Percentiles rank a stretch among this genome's conserved stretches.
These are phyloP conservation scores for Caenorhabditis doughertyi DNA, from an alignment of 2,888 invertebrate genomes.

Conservation along the genomic window DNA sequence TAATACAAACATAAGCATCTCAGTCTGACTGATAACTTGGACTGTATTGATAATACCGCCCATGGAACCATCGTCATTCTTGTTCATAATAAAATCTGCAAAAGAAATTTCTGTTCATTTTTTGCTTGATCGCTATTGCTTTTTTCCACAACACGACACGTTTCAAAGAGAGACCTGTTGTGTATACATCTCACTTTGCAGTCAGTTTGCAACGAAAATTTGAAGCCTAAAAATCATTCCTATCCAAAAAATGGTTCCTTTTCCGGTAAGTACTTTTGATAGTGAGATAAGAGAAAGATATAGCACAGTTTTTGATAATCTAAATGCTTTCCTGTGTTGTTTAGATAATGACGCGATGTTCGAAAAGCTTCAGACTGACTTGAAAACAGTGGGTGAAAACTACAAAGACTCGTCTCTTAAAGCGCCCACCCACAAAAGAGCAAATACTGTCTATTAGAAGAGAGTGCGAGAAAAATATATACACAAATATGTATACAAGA, in stretches of 20 bases:
- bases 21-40: constrained; percentile 18
- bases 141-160: constrained; percentile 22
- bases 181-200: constrained; percentile 35
- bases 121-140: constrained; percentile 3
- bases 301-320: too few species aligned
- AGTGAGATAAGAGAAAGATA: too few species aligned
- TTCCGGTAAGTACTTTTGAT: constrained; percentile 32
- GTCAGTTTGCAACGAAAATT: constrained; percentile 21
- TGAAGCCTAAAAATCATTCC: not conserved
- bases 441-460: constrained; percentile 19
- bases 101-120: constrained; percentile 8
- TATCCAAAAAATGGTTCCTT: constrained; percentile 28
- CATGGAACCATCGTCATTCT: constrained; percentile 15
- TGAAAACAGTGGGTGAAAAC: constrained; percentile 4
- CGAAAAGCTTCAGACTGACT: not conserved
- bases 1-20: constrained; percentile 22
- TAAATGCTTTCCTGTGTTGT: too few species aligned
- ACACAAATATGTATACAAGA: constrained; percentile 59
- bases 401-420: constrained; percentile 54
- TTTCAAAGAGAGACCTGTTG: constrained; percentile 25
- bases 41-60: constrained; percentile 2
- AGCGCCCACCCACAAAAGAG: constrained; percentile 47
- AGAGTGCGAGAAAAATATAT: constrained; percentile 18
- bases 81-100: constrained; percentile 39
- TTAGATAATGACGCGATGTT: constrained; percentile 21